phyloP scores from a whole-genome alignment of 1,140 invertebrate genomes.

The Lucilia sericata region DNA sequence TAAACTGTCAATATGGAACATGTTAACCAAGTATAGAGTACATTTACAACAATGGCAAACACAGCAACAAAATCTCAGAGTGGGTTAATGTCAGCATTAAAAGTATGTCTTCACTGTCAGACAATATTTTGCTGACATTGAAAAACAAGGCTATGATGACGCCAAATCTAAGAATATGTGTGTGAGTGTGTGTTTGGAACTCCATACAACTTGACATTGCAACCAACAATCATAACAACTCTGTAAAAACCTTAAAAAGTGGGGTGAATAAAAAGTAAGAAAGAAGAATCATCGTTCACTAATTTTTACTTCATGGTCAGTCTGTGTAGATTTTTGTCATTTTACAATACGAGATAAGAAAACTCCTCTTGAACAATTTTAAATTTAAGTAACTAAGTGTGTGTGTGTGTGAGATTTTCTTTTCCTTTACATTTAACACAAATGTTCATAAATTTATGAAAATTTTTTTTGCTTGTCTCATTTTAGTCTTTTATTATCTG shows the following conservation, averaged over 20 bases:
- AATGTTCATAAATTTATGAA: not conserved
- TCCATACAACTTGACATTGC: not conserved
- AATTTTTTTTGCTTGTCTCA: not conserved
- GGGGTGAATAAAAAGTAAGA: not conserved
- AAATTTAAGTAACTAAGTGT: not conserved
- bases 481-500: not conserved
- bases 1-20: too few relatives aligned
- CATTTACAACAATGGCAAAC: not conserved
- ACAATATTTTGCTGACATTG: constrained; percentile 18
- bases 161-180: not conserved
- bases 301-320: constrained; percentile 26
- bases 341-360: not conserved
- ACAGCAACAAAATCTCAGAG: not conserved
- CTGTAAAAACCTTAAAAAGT: not conserved
- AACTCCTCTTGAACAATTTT: not conserved
- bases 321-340: constrained; percentile 23
- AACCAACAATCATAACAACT: not conserved
- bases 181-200: not conserved
- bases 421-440: not conserved
- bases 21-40: too few relatives aligned
- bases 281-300: not conserved
- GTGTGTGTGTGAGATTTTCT: not conserved
- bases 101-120: constrained; percentile 14
- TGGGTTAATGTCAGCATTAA: constrained; percentile 23
- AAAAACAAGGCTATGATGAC: not conserved